Conservation (phyloP, 2,113 vertebrate genomes). For the Plotosus lineatus region DNA sequence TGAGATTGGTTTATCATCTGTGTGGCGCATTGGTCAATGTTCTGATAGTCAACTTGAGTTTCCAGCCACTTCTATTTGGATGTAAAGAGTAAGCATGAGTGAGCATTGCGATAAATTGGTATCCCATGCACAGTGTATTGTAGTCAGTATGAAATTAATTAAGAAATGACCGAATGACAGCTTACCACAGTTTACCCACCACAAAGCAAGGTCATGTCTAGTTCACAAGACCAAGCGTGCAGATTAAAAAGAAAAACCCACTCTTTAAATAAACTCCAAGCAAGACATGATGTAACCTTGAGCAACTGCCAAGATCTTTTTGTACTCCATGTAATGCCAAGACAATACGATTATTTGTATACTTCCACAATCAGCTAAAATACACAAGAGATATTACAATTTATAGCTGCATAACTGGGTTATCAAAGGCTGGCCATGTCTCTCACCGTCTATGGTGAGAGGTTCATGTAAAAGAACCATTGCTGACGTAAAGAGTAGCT, state of each 20-base stretch:
- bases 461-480: no score
- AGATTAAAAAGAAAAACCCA: not conserved
- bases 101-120: not conserved
- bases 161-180: not conserved
- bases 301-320: constrained; percentile 1
- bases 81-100: not conserved
- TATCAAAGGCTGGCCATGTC: no score
- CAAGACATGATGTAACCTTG: not conserved
- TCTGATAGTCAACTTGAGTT: not conserved
- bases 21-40: not conserved
- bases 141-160: not conserved
- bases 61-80: not conserved
- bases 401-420: not conserved
- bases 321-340: not conserved
- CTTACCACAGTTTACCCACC: not conserved
- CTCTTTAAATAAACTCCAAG: constrained; percentile 11
- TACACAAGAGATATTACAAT: not conserved
- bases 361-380: not conserved
- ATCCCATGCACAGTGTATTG: not conserved
- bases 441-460: no score
- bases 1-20: not conserved
- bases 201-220: constrained; percentile 29
- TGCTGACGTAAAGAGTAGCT: no score
- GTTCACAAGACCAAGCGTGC: not conserved
- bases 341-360: not conserved